Conservation (phyloP, 2,113 vertebrate genomes). For the Apistogramma diplotaenia region DNA sequence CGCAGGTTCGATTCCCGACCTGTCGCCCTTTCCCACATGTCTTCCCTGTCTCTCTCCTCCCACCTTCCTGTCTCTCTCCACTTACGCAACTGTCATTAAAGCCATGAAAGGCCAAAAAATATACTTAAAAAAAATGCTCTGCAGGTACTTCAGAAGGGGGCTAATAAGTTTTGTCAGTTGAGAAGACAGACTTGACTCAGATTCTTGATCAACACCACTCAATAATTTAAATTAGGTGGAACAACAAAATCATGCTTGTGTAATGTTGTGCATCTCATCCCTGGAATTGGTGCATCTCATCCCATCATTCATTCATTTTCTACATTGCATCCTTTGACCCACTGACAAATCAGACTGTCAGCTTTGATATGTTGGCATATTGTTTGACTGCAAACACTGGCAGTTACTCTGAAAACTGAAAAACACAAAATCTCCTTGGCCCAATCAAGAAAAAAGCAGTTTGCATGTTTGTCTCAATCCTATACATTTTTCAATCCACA, state of each 20-base stretch:
- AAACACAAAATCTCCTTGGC: slow-evolving; percentile 17
- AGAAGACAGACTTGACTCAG: too few relatives aligned
- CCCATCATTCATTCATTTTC: slow-evolving; percentile 12
- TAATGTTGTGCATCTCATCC: background rate
- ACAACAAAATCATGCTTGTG: background rate
- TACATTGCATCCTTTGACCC: background rate
- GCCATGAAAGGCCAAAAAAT: too few relatives aligned
- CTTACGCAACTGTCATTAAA: too few relatives aligned
- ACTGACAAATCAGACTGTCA: slow-evolving; percentile 10
- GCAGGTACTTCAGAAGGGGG: too few relatives aligned
- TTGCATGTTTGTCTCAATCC: slow-evolving; percentile 16
- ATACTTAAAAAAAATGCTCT: too few relatives aligned
- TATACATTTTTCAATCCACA: slow-evolving; percentile 16
- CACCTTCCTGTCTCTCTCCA: too few relatives aligned
- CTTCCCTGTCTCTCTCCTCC: too few relatives aligned
- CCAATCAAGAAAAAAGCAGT: slow-evolving; percentile 20
- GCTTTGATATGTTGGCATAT: slow-evolving; percentile 13
- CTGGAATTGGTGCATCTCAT: background rate
- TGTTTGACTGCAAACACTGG: slow-evolving; percentile 26
- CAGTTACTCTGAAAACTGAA: slow-evolving; percentile 28
- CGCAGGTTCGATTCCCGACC: too few relatives aligned
- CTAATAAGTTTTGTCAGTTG: too few relatives aligned
- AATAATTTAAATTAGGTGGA: background rate
- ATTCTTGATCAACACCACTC: background rate
- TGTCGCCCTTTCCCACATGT: too few relatives aligned